Percentiles rank a stretch among this genome's conserved stretches.
Evolutionary conservation across 30 jellyfish, hydroid and myxozoan species (phyloP).

Genomic region (Mastigias papua): DNA sequence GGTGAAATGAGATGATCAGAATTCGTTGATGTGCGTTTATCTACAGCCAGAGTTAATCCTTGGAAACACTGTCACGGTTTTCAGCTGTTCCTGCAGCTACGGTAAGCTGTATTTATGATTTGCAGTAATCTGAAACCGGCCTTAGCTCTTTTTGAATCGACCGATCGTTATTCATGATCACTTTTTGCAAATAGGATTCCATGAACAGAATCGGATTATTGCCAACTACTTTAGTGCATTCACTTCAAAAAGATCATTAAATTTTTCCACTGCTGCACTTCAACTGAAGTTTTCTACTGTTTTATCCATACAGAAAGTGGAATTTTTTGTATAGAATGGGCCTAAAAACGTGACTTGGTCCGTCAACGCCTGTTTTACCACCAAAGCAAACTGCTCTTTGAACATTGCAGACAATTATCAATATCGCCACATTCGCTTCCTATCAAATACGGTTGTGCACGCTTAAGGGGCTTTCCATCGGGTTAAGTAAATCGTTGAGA

Average conservation of each 20-base stretch:
- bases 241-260: not conserved
- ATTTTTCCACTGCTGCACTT: no score
- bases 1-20: constrained; percentile 3
- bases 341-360: not conserved
- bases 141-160: not conserved
- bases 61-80: not conserved
- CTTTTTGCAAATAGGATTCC: not conserved
- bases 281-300: not conserved
- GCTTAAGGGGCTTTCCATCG: no score
- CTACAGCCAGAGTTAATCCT: not conserved
- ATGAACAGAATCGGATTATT: not conserved
- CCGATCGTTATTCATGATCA: not conserved
- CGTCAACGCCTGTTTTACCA: no score
- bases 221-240: not conserved
- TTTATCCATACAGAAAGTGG: not conserved
- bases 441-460: no score
- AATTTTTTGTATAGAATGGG: not conserved
- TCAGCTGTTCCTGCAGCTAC: not conserved
- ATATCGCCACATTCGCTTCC: no score
- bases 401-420: no score
- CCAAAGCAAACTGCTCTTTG: not conserved
- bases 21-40: not conserved
- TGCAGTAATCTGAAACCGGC: not conserved
- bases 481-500: no score
- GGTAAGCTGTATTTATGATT: constrained; percentile 7